Evolutionary conservation across 2,888 invertebrate species (phyloP).

Genomic region (Rugalucina vietnamica): DNA sequence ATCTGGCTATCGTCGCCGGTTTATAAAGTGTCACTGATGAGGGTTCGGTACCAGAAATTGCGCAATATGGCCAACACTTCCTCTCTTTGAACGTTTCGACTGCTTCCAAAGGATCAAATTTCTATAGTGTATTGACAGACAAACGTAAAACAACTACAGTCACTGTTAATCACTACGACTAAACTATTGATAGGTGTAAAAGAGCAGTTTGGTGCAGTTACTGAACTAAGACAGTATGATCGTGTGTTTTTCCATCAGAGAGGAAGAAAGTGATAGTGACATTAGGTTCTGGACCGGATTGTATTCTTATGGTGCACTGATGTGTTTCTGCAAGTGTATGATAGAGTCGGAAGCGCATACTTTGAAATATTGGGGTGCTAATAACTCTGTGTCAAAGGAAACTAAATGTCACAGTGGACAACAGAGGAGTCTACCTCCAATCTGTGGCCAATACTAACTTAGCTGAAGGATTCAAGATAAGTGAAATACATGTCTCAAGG

Average conservation of each 20-base stretch:
- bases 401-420: not conserved
- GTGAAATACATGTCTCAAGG: not conserved
- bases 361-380: not conserved
- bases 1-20: no score
- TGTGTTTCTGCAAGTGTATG: not conserved
- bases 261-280: not conserved
- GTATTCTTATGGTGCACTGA: not conserved
- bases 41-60: no score
- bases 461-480: conserved; percentile 9
- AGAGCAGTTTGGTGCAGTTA: not conserved
- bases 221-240: not conserved
- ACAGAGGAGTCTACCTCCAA: not conserved
- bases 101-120: not conserved
- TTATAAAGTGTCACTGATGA: no score
- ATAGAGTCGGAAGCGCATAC: not conserved
- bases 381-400: not conserved
- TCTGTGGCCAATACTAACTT: not conserved
- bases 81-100: no score
- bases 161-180: not conserved
- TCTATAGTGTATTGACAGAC: not conserved
- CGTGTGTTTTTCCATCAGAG: not conserved
- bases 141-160: not conserved
- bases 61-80: no score
- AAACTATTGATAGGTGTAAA: not conserved
- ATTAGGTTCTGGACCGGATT: not conserved